Evolutionary conservation across 2,113 vertebrate genomes (phyloP).

Genomic region (Malaclemys terrapin): DNA sequence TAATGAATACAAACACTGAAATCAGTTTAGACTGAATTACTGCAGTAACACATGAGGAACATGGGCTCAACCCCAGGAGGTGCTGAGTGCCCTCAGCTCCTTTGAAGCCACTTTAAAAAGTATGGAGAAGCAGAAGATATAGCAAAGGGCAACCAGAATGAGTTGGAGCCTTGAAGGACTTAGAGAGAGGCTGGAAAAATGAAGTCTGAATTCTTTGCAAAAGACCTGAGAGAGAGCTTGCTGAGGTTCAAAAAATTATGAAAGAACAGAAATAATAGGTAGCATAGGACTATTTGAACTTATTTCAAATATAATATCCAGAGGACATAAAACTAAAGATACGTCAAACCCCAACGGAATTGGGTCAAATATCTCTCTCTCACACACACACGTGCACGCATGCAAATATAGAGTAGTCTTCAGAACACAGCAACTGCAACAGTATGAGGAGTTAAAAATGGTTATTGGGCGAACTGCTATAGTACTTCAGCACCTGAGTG

Average conservation of each 20-base stretch:
- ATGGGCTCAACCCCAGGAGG: background rate
- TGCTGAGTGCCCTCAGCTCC: background rate
- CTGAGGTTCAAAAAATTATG: background rate
- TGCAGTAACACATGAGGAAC: background rate
- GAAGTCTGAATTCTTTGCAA: background rate
- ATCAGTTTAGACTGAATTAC: background rate
- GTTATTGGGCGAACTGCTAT: background rate
- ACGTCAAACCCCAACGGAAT: background rate
- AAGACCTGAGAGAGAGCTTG: background rate
- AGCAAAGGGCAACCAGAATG: background rate
- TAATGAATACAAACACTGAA: background rate
- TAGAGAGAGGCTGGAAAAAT: background rate
- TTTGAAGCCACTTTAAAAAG: background rate
- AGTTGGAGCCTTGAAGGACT: background rate
- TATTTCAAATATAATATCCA: background rate
- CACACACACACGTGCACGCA: too few relatives aligned
- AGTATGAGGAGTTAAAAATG: background rate
- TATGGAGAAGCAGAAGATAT: background rate
- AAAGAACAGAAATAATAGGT: background rate
- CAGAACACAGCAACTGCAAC: background rate
- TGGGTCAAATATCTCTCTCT: background rate
- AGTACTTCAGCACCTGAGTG: background rate
- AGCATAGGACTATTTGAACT: background rate
- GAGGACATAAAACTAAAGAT: background rate
- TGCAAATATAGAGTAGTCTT: background rate